Evolutionary conservation across 1,140 invertebrate species (phyloP), one percentile per base, ranked within the genome.

Genomic region (Drosophila subpulchrella): DNA sequence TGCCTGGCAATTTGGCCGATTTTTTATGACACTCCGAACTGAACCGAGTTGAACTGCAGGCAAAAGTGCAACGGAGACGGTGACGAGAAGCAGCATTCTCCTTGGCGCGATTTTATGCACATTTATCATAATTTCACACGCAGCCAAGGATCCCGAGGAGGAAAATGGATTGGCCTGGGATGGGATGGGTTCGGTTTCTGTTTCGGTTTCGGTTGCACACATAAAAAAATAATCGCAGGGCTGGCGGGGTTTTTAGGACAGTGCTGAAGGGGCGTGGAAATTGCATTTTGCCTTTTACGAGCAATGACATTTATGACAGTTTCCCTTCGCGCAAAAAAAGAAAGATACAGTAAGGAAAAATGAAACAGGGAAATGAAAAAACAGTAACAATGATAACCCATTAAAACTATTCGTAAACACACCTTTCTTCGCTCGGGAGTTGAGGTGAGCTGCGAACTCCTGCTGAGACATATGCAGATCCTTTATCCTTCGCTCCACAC

Each of bases 71-170:
- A 59, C 65, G 42, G 50, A 58, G 53, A 67, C 61, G 73, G 57
- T 65, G 71, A 75, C 71, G 73, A 72, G 75, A 76, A 54, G 59
- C 59, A 57, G 70, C 53, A 56, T 77, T 86, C 58, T 75, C 58
- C 73, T 78, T 67, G 78, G 70, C 84, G 83, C 84, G 83, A 88
- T 88, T 88, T 88, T 88, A 89, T 89, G 84, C 84, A 89, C 84
- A 88, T 88, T 88, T 88, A 88, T 88, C 84, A 88, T 88, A 88
- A 88, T 88, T 88, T 88, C 84, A 88, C 84, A 88, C 84, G 84
- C 80, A 88, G 83, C 84, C 83, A 66, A 63, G 65, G 83, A 71
- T 80, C 55, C 46, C 24, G n/a, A 56, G 54, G 32, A 65, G 50
- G 61, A 44, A 62, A 59, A 74, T 70, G 75, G 83, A 72, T 72